Conservation (phyloP, 1,140 invertebrate genomes). For the Lepeophtheirus salmonis region DNA sequence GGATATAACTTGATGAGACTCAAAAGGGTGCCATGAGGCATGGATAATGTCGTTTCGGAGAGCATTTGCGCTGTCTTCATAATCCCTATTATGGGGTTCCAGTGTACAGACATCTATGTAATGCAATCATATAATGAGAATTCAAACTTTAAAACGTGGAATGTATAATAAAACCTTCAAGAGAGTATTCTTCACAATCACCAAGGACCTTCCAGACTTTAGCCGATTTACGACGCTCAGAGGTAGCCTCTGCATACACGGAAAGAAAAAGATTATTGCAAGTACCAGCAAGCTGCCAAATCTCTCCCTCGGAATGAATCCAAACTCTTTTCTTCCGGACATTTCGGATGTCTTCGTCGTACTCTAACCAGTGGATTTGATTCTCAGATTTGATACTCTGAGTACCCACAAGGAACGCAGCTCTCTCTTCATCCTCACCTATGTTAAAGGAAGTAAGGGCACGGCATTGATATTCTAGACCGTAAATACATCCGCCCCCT, state of each 20-base stretch:
- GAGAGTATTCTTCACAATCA: neutral
- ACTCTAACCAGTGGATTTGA: slow-evolving; percentile 1
- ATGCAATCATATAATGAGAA: too few relatives aligned
- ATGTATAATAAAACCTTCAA: too few relatives aligned
- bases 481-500: slow-evolving; percentile 4
- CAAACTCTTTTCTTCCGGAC: neutral
- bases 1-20: neutral
- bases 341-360: neutral
- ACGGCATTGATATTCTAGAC: slow-evolving; percentile 3
- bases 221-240: neutral
- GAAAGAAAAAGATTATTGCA: neutral
- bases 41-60: neutral
- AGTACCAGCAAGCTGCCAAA: neutral
- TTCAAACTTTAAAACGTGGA: too few relatives aligned
- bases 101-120: too few relatives aligned
- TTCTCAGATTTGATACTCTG: neutral
- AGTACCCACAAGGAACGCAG: neutral
- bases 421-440: neutral
- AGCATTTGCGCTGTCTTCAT: too few relatives aligned
- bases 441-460: neutral
- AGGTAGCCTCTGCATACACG: neutral
- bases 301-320: neutral
- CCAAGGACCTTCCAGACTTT: neutral
- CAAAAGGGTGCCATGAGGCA: neutral
- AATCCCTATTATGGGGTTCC: too few relatives aligned